Evolutionary conservation across 2,888 invertebrate species (phyloP).

Genomic region (Gastracanthus pulcherrimus): DNA sequence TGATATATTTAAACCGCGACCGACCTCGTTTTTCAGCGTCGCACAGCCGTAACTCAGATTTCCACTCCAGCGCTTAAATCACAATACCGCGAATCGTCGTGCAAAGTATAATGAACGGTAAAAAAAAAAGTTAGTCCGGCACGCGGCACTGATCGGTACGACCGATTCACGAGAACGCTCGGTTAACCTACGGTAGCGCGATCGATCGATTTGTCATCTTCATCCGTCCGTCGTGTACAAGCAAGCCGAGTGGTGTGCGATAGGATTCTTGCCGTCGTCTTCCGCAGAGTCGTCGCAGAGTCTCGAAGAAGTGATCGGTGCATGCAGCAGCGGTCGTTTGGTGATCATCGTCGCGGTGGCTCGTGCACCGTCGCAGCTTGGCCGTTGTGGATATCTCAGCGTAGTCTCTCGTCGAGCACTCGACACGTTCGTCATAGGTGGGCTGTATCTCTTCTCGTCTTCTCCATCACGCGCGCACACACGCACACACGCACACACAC

Average conservation of each 20-base stretch:
- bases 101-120: background rate
- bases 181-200: background rate
- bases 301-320: background rate
- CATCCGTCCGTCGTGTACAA: background rate
- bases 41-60: conserved; percentile 4
- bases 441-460: background rate
- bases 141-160: background rate
- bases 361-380: no score
- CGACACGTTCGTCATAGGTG: no score
- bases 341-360: no score
- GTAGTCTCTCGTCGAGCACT: background rate
- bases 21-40: background rate
- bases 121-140: conserved; percentile 17
- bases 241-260: background rate
- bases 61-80: conserved; percentile 8
- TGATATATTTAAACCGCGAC: no score
- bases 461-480: background rate
- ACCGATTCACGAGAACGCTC: conserved; percentile 21
- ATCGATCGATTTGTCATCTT: background rate
- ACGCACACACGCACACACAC: background rate
- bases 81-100: conserved; percentile 4
- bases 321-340: no score
- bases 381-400: no score
- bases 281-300: background rate
- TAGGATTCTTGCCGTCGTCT: no score